These are phyloP conservation scores for Zoanthus gigantus DNA, from an alignment of 92 coral and sea anemone genomes.

Conservation along the genomic window DNA sequence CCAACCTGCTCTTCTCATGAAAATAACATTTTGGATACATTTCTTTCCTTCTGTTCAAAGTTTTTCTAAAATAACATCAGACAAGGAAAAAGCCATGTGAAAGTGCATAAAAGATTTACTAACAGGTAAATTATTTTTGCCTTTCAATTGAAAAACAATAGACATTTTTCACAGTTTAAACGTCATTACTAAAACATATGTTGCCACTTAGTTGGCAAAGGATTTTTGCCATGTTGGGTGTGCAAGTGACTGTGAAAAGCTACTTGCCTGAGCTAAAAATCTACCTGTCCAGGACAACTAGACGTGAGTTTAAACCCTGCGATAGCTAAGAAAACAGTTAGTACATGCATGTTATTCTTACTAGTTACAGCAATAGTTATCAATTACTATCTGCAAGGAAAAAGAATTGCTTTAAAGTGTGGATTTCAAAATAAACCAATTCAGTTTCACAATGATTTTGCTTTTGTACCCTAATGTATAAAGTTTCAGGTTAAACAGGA, in stretches of 20 bases:
- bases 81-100: too few species aligned
- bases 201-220: not conserved
- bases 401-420: slow-evolving; percentile 46
- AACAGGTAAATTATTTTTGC: not conserved
- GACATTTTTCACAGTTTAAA: too few species aligned
- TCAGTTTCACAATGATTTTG: slow-evolving; percentile 32
- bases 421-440: slow-evolving; percentile 36
- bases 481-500: slow-evolving; percentile 39
- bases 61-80: too few species aligned
- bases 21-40: too few species aligned
- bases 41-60: too few species aligned
- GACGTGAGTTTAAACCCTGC: not conserved
- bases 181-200: not conserved
- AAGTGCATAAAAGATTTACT: too few species aligned
- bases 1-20: too few species aligned
- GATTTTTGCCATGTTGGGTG: not conserved
- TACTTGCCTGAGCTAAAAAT: not conserved
- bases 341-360: slow-evolving; percentile 44
- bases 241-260: too few species aligned
- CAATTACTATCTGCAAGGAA: slow-evolving; percentile 32
- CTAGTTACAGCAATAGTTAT: slow-evolving; percentile 28
- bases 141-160: not conserved
- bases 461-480: slow-evolving; percentile 23
- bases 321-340: slow-evolving; percentile 24
- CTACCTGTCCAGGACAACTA: not conserved